Base-by-base conservation (phyloP, 2,113 vertebrate species). In the Cyprinodon brontotheroides region DNA sequence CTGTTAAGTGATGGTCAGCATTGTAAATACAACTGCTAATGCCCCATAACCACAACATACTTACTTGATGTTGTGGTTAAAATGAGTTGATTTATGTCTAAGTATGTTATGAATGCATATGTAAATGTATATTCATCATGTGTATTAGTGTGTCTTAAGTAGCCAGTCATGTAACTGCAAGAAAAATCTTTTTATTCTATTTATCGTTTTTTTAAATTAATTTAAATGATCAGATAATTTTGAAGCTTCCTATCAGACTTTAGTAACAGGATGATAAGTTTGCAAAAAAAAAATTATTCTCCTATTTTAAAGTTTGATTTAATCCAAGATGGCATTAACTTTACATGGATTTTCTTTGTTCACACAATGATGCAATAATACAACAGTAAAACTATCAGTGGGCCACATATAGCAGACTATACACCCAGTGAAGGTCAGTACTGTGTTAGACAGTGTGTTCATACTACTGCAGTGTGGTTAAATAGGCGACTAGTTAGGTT, bases 1-100 rank as follows among this genome's bases (percentile, higher is more conserved):
- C 86, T 89, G 86, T 89, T 91, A 89, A 92, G 88, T 90, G 88
- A 82, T 89, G 85, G 83, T 77, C 79, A 86, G 85, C 81, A 81
- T 86, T 73, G 91, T 92, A 92, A 92, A 86, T 92, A 92, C 80
- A 90, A 74, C 68, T 69, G 75, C 81, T 91, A 91, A 91, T 88
- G 87, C 71, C n/a, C 37, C 53, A 43, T 89, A 80, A 92, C 86
- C 83, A 87, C 84, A 83, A 78, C 68, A 80, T 80, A 61, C 68
- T 76, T 74, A 73, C 82, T 89, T 81, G 77, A 82, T 86, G 73
- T 86, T 88, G 87, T 83, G 83, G 79, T 85, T 84, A 83, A 79
- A 83, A 87, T 75, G 36, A 59, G 72, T 74, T 82, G 74, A 88
- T 86, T 83, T 82, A 85, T 84, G 59, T 79, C 65, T 64, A 83